These are phyloP conservation scores for Parelbella ahira DNA, from an alignment of 2,888 invertebrate genomes.

Conservation along the genomic window DNA sequence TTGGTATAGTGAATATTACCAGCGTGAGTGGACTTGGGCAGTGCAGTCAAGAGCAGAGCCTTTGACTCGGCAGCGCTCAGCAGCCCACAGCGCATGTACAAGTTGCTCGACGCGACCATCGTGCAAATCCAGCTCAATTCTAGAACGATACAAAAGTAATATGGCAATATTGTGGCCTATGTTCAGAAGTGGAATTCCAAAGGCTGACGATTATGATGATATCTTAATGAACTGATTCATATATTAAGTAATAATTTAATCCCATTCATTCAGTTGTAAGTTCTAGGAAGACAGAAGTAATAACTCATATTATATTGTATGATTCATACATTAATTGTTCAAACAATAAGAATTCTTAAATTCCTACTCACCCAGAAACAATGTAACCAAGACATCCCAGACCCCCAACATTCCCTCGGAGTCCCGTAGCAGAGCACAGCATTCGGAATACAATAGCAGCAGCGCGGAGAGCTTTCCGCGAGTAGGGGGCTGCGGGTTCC, in stretches of 20 bases:
- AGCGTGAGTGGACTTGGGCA: conserved; percentile 41
- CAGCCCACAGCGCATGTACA: conserved; percentile 45
- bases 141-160: conserved; percentile 10
- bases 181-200: too few species aligned
- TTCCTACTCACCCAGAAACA: conserved; percentile 38
- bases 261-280: too few species aligned
- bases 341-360: too few species aligned
- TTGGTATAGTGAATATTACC: too few species aligned
- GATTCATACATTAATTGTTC: too few species aligned
- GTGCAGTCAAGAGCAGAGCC: conserved; percentile 41
- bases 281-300: too few species aligned
- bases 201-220: too few species aligned
- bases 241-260: too few species aligned
- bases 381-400: conserved; percentile 36
- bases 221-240: too few species aligned
- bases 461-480: conserved; percentile 42
- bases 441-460: conserved; percentile 52
- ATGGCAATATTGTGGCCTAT: neutral
- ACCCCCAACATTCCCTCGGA: conserved; percentile 49
- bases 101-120: conserved; percentile 40
- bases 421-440: conserved; percentile 47
- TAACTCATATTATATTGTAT: too few species aligned
- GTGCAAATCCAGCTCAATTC: conserved; percentile 40
- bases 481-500: conserved; percentile 15
- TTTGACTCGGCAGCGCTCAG: conserved; percentile 40